A percentile compares a stretch with the other conserved stretches of the same genome.
These are phyloP conservation scores for Drosophila atripex DNA, from an alignment of 2,888 invertebrate genomes.

Conservation along the genomic window DNA sequence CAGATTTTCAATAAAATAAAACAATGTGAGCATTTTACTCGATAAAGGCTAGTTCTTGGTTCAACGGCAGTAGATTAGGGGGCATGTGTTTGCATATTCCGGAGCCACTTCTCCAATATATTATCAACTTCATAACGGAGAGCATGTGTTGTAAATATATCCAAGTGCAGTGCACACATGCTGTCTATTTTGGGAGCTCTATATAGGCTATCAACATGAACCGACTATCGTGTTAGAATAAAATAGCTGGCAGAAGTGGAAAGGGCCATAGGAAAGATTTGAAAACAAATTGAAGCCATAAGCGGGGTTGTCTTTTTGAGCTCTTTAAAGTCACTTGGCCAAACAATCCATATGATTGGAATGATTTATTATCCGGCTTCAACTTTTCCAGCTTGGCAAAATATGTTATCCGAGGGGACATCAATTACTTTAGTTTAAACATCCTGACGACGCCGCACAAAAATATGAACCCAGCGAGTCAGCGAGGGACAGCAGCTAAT, in stretches of 20 bases:
- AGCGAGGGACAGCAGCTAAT: conserved; percentile 8
- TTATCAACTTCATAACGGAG: neutral
- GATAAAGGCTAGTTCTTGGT: neutral
- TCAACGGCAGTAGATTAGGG: neutral
- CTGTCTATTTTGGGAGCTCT: neutral
- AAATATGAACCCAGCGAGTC: conserved; percentile 13
- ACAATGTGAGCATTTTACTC: neutral
- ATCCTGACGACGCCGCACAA: conserved; percentile 18
- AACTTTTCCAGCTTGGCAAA: conserved; percentile 3
- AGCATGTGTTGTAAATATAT: neutral
- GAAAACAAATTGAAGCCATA: neutral
- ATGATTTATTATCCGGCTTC: conserved; percentile 14
- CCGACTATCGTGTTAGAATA: neutral
- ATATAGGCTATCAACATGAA: neutral
- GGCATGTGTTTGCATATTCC: conserved; percentile 1
- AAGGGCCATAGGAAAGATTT: neutral
- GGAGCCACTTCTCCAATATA: neutral
- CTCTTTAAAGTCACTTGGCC: neutral
- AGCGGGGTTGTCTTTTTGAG: neutral
- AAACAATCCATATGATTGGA: neutral
- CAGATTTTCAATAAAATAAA: conserved; percentile 6
- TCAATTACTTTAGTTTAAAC: conserved; percentile 32
- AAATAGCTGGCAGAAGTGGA: neutral
- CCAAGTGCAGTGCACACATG: neutral
- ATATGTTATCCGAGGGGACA: conserved; percentile 22